These are phyloP conservation scores for Paramisgurnus dabryanus DNA, from an alignment of 2,113 vertebrate genomes.

Conservation along the genomic window DNA sequence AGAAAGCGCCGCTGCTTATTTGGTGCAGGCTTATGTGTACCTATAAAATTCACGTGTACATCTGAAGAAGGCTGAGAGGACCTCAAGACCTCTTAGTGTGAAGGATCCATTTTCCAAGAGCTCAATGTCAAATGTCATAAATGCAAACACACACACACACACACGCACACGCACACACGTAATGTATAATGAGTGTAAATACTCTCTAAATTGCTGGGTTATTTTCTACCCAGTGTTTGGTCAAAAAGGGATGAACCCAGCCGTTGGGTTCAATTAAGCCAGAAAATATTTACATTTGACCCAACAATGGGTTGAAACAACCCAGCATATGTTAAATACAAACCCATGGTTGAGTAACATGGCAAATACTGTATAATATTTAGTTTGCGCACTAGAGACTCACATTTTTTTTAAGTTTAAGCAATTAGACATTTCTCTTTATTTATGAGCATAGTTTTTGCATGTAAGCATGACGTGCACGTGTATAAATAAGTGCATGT, in stretches of 20 bases:
- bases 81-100: constrained; percentile 3
- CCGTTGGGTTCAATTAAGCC: too few relatives aligned
- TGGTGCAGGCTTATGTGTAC: constrained; percentile 22
- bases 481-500: constrained; percentile 19
- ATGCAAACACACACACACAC: not conserved
- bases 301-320: too few relatives aligned
- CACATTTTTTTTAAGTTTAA: too few relatives aligned
- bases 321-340: too few relatives aligned
- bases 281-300: too few relatives aligned
- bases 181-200: constrained; percentile 1
- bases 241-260: too few relatives aligned
- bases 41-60: constrained; percentile 4
- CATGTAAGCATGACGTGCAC: constrained; percentile 36
- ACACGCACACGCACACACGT: too few relatives aligned
- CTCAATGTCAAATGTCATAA: constrained; percentile 27
- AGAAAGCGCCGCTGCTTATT: constrained; percentile 9
- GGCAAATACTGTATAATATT: too few relatives aligned
- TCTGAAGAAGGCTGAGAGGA: constrained; percentile 4
- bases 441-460: not conserved
- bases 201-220: too few relatives aligned
- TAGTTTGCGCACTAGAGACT: too few relatives aligned
- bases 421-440: constrained; percentile 18
- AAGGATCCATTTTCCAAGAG: constrained; percentile 42
- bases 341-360: too few relatives aligned
- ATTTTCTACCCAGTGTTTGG: too few relatives aligned